These are phyloP conservation scores for Lasioglossum leucozonium DNA, from an alignment of 2,888 invertebrate genomes.

Conservation along the genomic window DNA sequence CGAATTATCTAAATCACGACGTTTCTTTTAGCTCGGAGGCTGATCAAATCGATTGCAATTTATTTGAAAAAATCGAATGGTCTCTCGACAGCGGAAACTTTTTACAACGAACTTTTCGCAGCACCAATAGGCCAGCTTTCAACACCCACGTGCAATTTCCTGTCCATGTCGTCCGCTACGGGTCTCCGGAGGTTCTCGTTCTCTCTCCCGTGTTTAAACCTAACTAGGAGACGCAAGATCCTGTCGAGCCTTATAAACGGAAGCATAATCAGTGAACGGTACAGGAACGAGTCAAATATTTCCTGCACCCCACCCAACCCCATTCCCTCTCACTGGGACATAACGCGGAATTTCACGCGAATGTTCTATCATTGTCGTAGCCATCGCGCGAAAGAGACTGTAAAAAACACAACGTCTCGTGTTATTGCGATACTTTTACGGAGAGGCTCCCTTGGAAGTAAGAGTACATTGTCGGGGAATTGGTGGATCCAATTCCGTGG, in stretches of 20 bases:
- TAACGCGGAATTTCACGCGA: constrained; percentile 52
- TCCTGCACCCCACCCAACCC: constrained; percentile 61
- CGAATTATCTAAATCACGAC: no score
- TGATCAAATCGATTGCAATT: no score
- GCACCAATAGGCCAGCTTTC: neutral
- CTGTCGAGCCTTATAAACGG: constrained; percentile 77
- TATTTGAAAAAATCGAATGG: no score
- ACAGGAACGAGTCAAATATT: constrained; percentile 58
- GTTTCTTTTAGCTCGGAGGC: no score
- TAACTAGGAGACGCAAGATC: constrained; percentile 71
- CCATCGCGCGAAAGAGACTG: neutral
- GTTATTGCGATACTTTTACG: neutral
- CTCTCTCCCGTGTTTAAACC: neutral
- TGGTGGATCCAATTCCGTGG: neutral
- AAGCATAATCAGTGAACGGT: constrained; percentile 77
- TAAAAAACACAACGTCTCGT: neutral
- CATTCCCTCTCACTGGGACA: constrained; percentile 60
- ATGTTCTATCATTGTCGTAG: constrained; percentile 54
- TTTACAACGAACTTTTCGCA: neutral
- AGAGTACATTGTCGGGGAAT: neutral
- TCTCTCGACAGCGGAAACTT: neutral
- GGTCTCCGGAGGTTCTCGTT: neutral
- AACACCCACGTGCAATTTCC: constrained; percentile 62
- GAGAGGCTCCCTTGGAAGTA: neutral
- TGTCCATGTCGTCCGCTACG: constrained; percentile 42